These are phyloP conservation scores for Xylophagus ater DNA, from an alignment of 2,888 invertebrate species.

Conservation along the genomic window DNA sequence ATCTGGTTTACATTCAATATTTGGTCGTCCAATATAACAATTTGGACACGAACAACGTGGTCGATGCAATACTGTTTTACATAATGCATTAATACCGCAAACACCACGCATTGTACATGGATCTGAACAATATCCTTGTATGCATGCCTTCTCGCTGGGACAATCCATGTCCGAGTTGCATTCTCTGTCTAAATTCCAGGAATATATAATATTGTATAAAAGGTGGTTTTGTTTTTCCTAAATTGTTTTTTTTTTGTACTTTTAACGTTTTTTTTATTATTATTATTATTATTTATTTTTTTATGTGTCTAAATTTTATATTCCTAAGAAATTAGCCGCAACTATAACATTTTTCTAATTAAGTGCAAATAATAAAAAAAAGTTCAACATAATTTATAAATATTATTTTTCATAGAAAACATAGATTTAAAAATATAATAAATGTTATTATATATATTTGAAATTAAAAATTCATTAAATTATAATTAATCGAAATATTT, in stretches of 20 bases:
- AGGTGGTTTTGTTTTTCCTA: slow-evolving; percentile 13
- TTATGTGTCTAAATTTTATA: background rate
- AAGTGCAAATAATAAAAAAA: background rate
- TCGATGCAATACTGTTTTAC: slow-evolving; percentile 72
- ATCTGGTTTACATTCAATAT: slow-evolving; percentile 66
- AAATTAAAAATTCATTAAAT: background rate
- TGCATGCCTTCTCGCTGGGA: slow-evolving; percentile 82
- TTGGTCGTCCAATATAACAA: slow-evolving; percentile 76
- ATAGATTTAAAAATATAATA: background rate
- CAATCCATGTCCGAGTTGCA: slow-evolving; percentile 86
- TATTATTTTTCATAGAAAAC: no score
- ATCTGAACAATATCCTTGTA: slow-evolving; percentile 81
- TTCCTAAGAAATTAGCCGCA: background rate
- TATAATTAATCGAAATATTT: background rate
- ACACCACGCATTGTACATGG: slow-evolving; percentile 80
- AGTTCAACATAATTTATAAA: background rate
- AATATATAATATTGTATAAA: slow-evolving; percentile 25
- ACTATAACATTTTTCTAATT: background rate
- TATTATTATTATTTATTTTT: slow-evolving; percentile 1
- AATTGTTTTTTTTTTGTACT: background rate
- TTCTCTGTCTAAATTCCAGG: slow-evolving; percentile 58
- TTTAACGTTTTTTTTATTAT: slow-evolving; percentile 1
- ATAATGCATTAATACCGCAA: slow-evolving; percentile 82
- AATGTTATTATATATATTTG: background rate
- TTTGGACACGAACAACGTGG: slow-evolving; percentile 81